Base-by-base conservation (phyloP, 2,797 vertebrate genomes). In the Sciurus carolinensis region DNA sequence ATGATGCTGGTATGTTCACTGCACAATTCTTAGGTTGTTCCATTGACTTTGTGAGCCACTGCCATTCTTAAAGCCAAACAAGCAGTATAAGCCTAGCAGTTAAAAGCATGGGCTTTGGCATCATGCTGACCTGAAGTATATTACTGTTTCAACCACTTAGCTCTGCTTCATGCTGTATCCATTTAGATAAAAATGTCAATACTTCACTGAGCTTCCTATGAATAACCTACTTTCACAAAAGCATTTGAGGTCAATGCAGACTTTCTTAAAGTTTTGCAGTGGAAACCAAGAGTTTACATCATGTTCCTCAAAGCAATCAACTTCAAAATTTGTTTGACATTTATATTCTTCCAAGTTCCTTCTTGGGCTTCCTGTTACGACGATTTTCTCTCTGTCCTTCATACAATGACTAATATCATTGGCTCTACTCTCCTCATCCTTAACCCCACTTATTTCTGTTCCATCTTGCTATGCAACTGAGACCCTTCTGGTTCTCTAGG, bases 211-310 rank as follows among this genome's bases (percentile, higher is more conserved):
- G 72, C 59, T 69, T 36, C 42, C 57, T 72, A 10, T 87, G 36
- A 83, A 83, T 57, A 96, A 81, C 91, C 14, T 42, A 79, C 12
- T 95, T 22, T 91, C 33, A 90, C n/a, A 80, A 88, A 28, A 90
- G n/a, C 30, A 84, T 64, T 62, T 80, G 22, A 93, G 72, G 36
- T 47, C 33, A 84, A 69, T 57, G 14, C 26, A 69, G 26, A 77
- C 22, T 84, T 91, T 89, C n/a, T 36, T 81, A 76, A 91, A 52
- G 76, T 85, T 52, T 57, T 64, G 76, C n/a, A 54, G 33, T 33
- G 20, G 28, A 90, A 22, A 75, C 42, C 18, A 92, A 94, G 42
- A 76, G 8, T 62, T 92, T 20, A 17, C n/a, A 76, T 72, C 26
- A 71, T 92, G 39, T 18, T 87, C 57, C 42, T 33, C 20, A 76